Conservation (phyloP, 2,113 vertebrate genomes). For the Brienomyrus longianalis region DNA sequence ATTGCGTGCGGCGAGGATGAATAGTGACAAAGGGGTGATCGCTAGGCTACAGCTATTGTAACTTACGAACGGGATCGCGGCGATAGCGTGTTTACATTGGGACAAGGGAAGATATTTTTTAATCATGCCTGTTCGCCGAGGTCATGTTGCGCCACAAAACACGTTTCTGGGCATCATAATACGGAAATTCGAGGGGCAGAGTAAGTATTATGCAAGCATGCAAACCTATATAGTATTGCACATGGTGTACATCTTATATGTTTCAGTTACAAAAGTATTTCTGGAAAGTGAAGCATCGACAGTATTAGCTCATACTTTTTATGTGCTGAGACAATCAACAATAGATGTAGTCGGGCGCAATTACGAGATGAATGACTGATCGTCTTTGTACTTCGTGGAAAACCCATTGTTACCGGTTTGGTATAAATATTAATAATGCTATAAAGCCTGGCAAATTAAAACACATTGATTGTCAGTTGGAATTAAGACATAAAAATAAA, state of each 20-base stretch:
- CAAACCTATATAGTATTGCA: background rate
- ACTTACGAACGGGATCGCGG: constrained; percentile 58
- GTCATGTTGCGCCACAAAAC: constrained; percentile 98
- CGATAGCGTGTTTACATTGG: constrained; percentile 39
- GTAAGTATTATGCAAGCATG: constrained; percentile 71
- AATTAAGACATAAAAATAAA: background rate
- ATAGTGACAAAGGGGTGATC: constrained; percentile 56
- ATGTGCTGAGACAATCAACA: background rate
- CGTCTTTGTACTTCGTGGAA: background rate
- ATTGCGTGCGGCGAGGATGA: constrained; percentile 57
- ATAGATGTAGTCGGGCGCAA: background rate
- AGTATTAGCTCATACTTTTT: background rate
- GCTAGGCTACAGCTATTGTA: constrained; percentile 64
- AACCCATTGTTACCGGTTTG: background rate
- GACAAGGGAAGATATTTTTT: constrained; percentile 53
- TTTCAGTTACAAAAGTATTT: background rate
- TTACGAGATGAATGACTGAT: background rate
- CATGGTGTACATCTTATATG: background rate
- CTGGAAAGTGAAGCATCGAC: background rate
- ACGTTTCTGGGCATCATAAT: constrained; percentile 97
- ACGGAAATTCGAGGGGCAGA: constrained; percentile 99
- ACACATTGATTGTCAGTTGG: background rate
- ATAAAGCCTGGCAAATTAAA: background rate
- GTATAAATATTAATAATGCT: constrained; percentile 5
- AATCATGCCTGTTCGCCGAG: constrained; percentile 98